Evolutionary conservation across 2,797 vertebrate genomes (phyloP).

Genomic region (Anableps anableps): DNA sequence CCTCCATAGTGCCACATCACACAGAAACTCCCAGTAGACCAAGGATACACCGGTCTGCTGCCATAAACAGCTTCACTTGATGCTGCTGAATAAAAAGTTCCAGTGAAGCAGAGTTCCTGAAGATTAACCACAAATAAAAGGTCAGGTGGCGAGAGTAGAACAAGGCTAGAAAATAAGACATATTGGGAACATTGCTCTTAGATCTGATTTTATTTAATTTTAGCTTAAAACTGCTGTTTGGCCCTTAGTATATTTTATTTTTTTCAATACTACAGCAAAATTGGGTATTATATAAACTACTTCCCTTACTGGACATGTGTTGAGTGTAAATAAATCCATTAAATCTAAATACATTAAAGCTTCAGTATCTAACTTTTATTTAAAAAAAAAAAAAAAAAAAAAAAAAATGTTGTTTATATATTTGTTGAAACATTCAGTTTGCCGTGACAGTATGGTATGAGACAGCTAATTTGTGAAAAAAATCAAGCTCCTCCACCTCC

Average conservation of each 20-base stretch:
- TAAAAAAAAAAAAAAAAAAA: no score
- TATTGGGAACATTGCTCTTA: not conserved
- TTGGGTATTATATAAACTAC: not conserved
- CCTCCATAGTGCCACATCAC: conserved; percentile 53
- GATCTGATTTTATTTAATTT: not conserved
- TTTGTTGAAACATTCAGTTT: no score
- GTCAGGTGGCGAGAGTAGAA: not conserved
- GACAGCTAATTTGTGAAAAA: no score
- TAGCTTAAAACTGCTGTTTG: no score
- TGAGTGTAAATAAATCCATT: no score
- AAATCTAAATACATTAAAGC: no score
- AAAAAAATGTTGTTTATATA: no score
- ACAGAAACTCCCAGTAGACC: conserved; percentile 44
- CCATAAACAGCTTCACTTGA: conserved; percentile 48
- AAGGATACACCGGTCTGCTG: conserved; percentile 36
- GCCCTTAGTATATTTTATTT: no score
- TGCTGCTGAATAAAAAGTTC: conserved; percentile 40
- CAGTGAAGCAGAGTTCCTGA: conserved; percentile 27
- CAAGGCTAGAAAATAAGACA: not conserved
- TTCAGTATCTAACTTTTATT: no score
- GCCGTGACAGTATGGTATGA: no score
- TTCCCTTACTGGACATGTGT: not conserved
- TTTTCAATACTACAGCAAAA: not conserved
- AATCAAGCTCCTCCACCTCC: no score
- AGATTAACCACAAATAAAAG: not conserved